Evolutionary conservation across 2,888 invertebrate species (phyloP).

Genomic region (Cryptocheilus praepositus): DNA sequence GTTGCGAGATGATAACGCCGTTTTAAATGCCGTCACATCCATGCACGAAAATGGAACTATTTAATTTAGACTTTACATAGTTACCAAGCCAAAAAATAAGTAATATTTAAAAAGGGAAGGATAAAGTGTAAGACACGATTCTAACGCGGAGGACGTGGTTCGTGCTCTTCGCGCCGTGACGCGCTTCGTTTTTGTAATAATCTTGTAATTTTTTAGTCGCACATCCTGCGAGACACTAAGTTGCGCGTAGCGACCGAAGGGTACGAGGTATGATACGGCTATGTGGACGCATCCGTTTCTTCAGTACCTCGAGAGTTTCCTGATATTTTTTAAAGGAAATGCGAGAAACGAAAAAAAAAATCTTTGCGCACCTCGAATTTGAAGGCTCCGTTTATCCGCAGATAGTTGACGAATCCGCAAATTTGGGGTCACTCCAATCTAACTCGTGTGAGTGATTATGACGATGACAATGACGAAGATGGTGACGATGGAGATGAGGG

Average conservation of each 20-base stretch:
- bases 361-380: conserved; percentile 38
- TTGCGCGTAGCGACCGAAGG: conserved; percentile 28
- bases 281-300: conserved; percentile 44
- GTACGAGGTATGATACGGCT: conserved; percentile 38
- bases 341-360: conserved; percentile 29
- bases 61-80: conserved; percentile 67
- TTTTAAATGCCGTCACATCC: conserved; percentile 17
- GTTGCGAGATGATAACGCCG: conserved; percentile 4
- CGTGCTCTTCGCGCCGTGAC: conserved; percentile 44
- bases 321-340: conserved; percentile 52
- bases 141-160: conserved; percentile 32
- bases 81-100: conserved; percentile 71
- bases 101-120: conserved; percentile 50
- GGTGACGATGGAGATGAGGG: conserved; percentile 19
- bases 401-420: conserved; percentile 31
- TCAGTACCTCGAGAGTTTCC: conserved; percentile 54
- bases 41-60: conserved; percentile 42
- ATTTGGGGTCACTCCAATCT: conserved; percentile 41
- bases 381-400: conserved; percentile 24
- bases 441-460: conserved; percentile 49
- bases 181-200: conserved; percentile 42
- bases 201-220: conserved; percentile 51
- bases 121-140: conserved; percentile 26
- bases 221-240: conserved; percentile 29
- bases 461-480: background rate